Evolutionary conservation across 2,888 invertebrate genomes (phyloP).

Genomic region (Eupithecia subumbrata): DNA sequence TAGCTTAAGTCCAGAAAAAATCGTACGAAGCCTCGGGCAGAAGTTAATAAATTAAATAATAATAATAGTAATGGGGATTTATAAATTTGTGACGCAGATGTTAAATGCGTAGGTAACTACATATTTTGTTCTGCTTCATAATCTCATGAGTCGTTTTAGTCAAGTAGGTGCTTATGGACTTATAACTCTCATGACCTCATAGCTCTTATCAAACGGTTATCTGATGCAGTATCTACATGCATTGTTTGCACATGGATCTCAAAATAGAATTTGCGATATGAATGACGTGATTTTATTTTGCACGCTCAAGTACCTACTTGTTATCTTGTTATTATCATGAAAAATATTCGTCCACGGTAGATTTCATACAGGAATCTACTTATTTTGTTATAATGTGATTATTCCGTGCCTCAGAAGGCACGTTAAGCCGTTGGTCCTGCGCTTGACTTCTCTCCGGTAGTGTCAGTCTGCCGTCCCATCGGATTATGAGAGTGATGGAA

Average conservation of each 20-base stretch:
- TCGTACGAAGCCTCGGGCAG: too few relatives aligned
- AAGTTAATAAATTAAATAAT: too few relatives aligned
- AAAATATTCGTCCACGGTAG: neutral
- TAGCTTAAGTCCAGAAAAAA: too few relatives aligned
- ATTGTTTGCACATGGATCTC: conserved; percentile 10
- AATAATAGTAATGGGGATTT: too few relatives aligned
- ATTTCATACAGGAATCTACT: neutral
- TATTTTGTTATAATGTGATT: too few relatives aligned
- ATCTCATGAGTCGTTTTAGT: conserved; percentile 17
- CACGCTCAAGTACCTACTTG: neutral
- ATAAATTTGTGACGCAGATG: neutral
- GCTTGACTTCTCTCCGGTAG: too few relatives aligned
- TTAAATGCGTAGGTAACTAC: neutral
- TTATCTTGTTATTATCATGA: neutral
- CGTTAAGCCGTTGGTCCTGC: too few relatives aligned
- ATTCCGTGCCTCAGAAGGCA: too few relatives aligned
- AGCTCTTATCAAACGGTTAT: conserved; percentile 23
- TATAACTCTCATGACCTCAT: conserved; percentile 33
- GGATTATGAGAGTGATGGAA: too few relatives aligned
- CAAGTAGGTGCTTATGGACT: conserved; percentile 7
- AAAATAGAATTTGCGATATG: conserved; percentile 23
- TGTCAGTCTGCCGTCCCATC: too few relatives aligned
- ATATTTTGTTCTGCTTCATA: neutral
- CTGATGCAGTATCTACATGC: conserved; percentile 17
- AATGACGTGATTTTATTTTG: conserved; percentile 25